These are phyloP conservation scores for Malurus splendens DNA, from an alignment of 2,797 vertebrate species.

Conservation along the genomic window DNA sequence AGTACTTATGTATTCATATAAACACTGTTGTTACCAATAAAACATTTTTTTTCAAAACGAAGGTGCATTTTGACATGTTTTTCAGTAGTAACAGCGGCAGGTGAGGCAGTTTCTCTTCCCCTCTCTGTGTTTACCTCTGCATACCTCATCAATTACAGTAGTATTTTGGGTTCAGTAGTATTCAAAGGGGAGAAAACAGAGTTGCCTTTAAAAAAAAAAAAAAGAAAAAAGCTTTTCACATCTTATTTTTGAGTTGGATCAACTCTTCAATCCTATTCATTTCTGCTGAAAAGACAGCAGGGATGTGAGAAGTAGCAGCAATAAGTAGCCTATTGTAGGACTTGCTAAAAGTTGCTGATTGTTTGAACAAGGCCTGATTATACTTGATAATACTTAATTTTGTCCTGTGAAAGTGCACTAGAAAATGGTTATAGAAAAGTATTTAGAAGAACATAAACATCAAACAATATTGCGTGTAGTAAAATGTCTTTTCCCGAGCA, in stretches of 20 bases:
- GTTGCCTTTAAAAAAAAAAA: background rate
- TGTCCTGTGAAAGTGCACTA: background rate
- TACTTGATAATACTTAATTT: background rate
- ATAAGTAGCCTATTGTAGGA: background rate
- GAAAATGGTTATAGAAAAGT: background rate
- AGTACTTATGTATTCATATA: background rate
- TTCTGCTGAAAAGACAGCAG: background rate
- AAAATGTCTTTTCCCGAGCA: background rate
- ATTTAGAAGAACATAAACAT: background rate
- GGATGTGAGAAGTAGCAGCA: fast-evolving
- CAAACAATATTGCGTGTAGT: background rate
- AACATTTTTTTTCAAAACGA: background rate
- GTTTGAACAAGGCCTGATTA: background rate
- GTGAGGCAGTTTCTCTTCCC: background rate
- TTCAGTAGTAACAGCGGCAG: background rate
- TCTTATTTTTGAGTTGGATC: background rate
- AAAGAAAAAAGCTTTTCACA: background rate
- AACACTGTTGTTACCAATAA: background rate
- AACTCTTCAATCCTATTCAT: background rate
- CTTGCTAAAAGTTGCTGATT: background rate
- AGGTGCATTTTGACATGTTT: fast-evolving
- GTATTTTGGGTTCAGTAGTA: background rate
- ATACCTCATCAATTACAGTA: fast-evolving
- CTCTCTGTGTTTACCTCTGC: fast-evolving
- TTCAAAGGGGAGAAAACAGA: background rate